A percentile compares a stretch with the other conserved stretches of the same genome.
Evolutionary conservation across 1,140 invertebrate species (phyloP).

Genomic region (Ostrea edulis): DNA sequence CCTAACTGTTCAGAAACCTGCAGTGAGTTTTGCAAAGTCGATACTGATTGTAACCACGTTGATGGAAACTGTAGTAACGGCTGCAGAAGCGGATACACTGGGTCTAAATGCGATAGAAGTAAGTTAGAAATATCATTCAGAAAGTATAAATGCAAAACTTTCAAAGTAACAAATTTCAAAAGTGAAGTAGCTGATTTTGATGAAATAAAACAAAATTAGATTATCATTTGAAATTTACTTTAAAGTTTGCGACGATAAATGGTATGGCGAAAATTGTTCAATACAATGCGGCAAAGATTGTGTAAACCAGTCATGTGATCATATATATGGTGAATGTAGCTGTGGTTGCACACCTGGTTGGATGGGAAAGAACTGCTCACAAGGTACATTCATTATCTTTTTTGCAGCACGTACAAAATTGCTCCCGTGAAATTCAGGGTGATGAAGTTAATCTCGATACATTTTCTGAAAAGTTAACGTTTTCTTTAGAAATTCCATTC

Average conservation of each 20-base stretch:
- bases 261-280: neutral
- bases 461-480: no score
- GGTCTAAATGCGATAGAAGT: neutral
- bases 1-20: neutral
- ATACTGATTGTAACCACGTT: neutral
- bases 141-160: no score
- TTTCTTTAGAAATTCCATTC: no score
- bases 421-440: no score
- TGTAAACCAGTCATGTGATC: neutral
- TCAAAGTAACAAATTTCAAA: neutral
- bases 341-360: neutral
- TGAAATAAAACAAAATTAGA: neutral
- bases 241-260: neutral
- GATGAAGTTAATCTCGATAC: no score
- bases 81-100: neutral
- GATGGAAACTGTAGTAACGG: neutral
- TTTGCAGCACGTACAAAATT: no score
- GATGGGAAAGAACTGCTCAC: neutral
- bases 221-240: neutral
- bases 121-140: neutral
- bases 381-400: neutral
- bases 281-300: neutral
- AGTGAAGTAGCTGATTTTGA: no score
- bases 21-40: neutral
- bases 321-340: neutral